Conservation (phyloP, 1,140 invertebrate genomes). For the Venustaconcha ellipsiformis region DNA sequence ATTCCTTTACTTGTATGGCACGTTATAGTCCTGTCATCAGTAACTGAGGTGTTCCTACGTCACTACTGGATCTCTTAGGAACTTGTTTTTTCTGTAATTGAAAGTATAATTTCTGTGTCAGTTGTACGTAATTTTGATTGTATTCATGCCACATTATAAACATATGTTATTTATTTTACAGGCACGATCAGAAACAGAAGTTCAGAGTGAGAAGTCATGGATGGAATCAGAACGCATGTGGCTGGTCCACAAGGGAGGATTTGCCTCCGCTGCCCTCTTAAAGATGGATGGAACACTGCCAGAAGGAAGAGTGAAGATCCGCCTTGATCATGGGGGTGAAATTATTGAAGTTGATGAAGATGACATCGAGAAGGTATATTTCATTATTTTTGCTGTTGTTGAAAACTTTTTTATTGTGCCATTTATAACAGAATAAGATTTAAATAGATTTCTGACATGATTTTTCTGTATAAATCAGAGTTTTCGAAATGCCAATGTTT, state of each 20-base stretch:
- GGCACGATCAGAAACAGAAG: conserved; percentile 85
- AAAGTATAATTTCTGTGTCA: no score
- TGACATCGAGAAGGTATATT: conserved; percentile 83
- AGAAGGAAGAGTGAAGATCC: conserved; percentile 79
- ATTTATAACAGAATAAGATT: no score
- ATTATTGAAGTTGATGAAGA: conserved; percentile 90
- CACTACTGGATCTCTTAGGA: no score
- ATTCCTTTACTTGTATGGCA: no score
- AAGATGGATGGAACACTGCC: conserved; percentile 67
- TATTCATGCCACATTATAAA: background rate
- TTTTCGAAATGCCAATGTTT: no score
- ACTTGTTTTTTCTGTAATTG: no score
- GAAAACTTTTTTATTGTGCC: background rate
- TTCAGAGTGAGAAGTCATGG: conserved; percentile 85
- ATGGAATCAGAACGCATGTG: conserved; percentile 85
- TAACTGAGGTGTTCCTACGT: no score
- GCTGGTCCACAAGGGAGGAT: conserved; percentile 91
- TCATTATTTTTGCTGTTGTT: background rate
- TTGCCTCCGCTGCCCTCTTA: conserved; percentile 80
- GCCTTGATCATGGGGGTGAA: conserved; percentile 81
- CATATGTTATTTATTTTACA: conserved; percentile 65
- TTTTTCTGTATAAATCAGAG: no score
- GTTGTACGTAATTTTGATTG: no score
- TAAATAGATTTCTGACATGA: no score
- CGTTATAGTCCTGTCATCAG: no score